Conservation (phyloP, 2,113 vertebrate genomes). For the Esox niger region DNA sequence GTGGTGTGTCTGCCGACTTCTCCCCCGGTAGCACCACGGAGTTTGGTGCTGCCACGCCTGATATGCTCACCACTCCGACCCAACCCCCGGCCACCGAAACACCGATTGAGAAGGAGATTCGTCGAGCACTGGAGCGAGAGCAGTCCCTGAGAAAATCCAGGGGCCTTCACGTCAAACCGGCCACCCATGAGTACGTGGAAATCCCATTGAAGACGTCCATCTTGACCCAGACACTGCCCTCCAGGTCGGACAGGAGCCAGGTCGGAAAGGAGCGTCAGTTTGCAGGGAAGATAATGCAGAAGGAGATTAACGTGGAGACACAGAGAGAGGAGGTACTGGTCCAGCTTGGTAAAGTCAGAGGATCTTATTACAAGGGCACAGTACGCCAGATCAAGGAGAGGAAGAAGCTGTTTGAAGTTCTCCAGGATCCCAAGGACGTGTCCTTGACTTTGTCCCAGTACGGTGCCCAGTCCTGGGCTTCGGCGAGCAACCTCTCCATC, state of each 20-base stretch:
- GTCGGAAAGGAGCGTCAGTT: conserved; percentile 75
- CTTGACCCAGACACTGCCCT: conserved; percentile 19
- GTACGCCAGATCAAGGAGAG: conserved; percentile 76
- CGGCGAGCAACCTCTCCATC: conserved; percentile 23
- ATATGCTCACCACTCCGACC: conserved; percentile 3
- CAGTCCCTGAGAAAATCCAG: conserved; percentile 84
- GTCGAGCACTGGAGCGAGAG: conserved; percentile 79
- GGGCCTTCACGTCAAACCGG: conserved; percentile 69
- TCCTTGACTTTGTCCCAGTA: neutral
- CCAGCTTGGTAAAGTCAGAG: conserved; percentile 67
- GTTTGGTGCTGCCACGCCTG: neutral
- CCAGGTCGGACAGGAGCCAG: conserved; percentile 63
- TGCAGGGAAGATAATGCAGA: conserved; percentile 83
- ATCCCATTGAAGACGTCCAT: conserved; percentile 76
- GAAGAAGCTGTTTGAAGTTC: conserved; percentile 76
- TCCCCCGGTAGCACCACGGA: conserved; percentile 52
- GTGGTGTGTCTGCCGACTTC: conserved; percentile 61
- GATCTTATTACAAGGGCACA: conserved; percentile 70
- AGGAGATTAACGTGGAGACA: conserved; percentile 77
- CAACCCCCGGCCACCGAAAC: conserved; percentile 71
- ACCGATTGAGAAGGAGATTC: conserved; percentile 86
- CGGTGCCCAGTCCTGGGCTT: conserved; percentile 29
- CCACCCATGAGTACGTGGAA: conserved; percentile 70
- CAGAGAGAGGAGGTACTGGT: conserved; percentile 79
- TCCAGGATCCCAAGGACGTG: conserved; percentile 57